phyloP scores from a whole-genome alignment of 2,113 vertebrate genomes.

The Coptodon bakossiorum region DNA sequence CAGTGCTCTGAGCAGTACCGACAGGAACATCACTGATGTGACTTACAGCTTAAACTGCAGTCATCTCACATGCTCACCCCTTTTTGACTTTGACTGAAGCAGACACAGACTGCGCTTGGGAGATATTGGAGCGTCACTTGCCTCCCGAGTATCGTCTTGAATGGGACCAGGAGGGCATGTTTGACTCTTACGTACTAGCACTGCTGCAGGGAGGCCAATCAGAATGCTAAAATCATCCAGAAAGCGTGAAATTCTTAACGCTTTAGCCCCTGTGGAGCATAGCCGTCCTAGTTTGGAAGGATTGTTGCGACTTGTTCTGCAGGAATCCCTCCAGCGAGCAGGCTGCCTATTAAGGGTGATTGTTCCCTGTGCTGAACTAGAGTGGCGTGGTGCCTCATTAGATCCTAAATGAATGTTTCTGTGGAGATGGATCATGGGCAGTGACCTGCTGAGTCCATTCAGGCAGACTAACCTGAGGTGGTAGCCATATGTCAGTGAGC shows the following conservation, averaged over 20 bases:
- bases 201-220: not conserved
- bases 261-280: not conserved
- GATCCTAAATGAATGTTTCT: conserved; percentile 13
- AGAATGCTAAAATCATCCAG: not conserved
- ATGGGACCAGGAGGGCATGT: not conserved
- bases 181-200: not conserved
- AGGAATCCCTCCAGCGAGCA: conserved; percentile 11
- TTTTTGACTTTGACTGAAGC: not conserved
- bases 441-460: not conserved
- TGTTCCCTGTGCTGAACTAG: conserved; percentile 26
- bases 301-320: not conserved
- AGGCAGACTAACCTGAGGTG: not conserved
- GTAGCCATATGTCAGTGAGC: not conserved
- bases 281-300: not conserved
- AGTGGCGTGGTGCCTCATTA: conserved; percentile 46
- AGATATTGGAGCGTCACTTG: not conserved
- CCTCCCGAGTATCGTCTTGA: not conserved
- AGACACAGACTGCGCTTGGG: not conserved
- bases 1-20: not conserved
- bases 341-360: not conserved
- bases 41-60: not conserved
- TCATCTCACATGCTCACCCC: not conserved
- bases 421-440: not conserved
- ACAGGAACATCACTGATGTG: not conserved
- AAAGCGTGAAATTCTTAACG: not conserved